Evolutionary conservation across 2,797 vertebrate genomes (phyloP), one percentile per base, ranked within the genome.

Genomic region (Cyprinella venusta): DNA sequence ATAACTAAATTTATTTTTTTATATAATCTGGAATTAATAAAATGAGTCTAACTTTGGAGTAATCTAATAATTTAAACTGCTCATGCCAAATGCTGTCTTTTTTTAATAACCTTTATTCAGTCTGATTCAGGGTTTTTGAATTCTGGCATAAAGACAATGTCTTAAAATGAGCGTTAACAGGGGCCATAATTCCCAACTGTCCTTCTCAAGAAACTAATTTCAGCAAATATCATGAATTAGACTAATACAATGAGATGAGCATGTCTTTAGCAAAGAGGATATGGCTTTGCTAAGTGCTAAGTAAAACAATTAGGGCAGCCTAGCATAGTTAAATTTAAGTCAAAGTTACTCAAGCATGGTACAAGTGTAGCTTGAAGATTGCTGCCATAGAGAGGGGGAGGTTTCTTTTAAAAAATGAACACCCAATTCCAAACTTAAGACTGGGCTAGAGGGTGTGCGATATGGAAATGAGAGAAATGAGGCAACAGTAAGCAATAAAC

Each of bases 401-500:
- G 86, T 84, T 78, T 91, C 91, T 85, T 85, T 86, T 91, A 91
- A 45, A 84, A 91, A 54, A 84, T 88, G 88, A 87, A 87, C 83
- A 87, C 86, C 85, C 89, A 88, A 90, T 84, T 69, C 85, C 90
- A 92, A 92, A 90, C 83, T 82, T 87, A 91, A 88, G 90, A 91
- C 87, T 79, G 87, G 84, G 85, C 79, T 67, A 84, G 80, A 89
- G 86, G 86, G 83, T 80, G 78, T 79, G 82, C 91, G 91, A 93
- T 93, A 94, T 95, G 94, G 90, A 94, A 94, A 94, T 91, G 89
- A 84, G 90, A 88, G 87, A 91, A 87, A 89, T 89, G 67, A 87
- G 90, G 89, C 91, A 90, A 91, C 90, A 90, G 88, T 91, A 90
- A 93, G 91, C 90, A 94, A 94, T 95, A 94, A 94, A 94, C 94